A percentile compares a stretch with the other conserved stretches of the same genome.
phyloP scores from a whole-genome alignment of 2,888 invertebrate species.

The Plagiodera versicolora region DNA sequence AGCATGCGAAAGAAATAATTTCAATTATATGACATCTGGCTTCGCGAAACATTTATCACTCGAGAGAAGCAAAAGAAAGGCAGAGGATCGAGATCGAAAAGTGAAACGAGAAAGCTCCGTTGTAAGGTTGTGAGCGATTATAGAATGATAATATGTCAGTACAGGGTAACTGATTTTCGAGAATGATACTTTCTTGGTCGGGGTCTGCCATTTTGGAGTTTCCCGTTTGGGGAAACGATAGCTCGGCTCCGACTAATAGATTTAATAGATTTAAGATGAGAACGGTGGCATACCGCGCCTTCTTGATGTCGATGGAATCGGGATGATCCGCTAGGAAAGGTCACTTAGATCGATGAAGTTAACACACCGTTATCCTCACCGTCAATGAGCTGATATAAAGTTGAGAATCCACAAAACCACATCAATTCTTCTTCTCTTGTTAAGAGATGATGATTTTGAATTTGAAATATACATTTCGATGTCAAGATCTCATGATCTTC shows the following conservation, averaged over 20 bases:
- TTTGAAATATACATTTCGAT: too few species aligned
- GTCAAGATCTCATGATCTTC: too few species aligned
- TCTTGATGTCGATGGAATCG: slow-evolving; percentile 23
- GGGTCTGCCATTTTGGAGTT: slow-evolving; percentile 24
- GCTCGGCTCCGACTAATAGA: slow-evolving; percentile 3
- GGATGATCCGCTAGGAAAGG: slow-evolving; percentile 31
- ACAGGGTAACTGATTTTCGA: slow-evolving; percentile 46
- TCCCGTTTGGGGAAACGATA: slow-evolving; percentile 8
- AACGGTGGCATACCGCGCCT: slow-evolving; percentile 11
- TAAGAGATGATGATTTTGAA: too few species aligned
- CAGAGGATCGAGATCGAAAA: slow-evolving; percentile 24
- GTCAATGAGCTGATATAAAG: too few species aligned
- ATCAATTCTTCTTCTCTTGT: too few species aligned
- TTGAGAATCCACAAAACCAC: too few species aligned
- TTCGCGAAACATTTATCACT: slow-evolving; percentile 18
- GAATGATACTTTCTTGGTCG: slow-evolving; percentile 28
- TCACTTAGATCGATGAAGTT: slow-evolving; percentile 27
- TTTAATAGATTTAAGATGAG: slow-evolving; percentile 13
- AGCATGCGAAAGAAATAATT: neutral
- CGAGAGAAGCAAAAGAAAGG: slow-evolving; percentile 18
- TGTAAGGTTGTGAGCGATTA: slow-evolving; percentile 30
- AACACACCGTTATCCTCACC: slow-evolving; percentile 5
- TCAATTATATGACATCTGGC: neutral
- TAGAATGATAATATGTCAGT: slow-evolving; percentile 45
- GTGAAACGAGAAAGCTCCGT: slow-evolving; percentile 21